Evolutionary conservation across 2,888 invertebrate genomes (phyloP).

Genomic region (Aphrophora alni): DNA sequence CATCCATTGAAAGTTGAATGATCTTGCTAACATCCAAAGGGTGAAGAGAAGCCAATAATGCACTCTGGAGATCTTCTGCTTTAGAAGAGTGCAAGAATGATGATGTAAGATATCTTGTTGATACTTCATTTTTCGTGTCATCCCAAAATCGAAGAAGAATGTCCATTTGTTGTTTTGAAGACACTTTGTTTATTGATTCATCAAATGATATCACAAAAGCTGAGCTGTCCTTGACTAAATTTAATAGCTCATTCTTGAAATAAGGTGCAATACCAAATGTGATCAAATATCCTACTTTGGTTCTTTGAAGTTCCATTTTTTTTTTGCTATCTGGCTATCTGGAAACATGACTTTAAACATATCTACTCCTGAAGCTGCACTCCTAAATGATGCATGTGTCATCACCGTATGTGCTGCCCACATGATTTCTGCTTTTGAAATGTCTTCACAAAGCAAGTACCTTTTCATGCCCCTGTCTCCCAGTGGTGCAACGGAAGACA

Average conservation of each 20-base stretch:
- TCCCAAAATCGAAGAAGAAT: no score
- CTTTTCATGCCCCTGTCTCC: conserved; percentile 11
- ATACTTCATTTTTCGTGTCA: no score
- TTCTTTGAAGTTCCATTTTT: conserved; percentile 19
- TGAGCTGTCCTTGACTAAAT: neutral
- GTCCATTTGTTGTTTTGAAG: no score
- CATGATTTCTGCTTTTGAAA: conserved; percentile 9
- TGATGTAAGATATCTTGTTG: no score
- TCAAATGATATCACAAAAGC: conserved; percentile 12
- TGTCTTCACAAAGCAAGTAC: neutral
- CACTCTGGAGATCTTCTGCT: no score
- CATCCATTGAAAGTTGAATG: no score
- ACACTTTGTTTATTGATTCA: conserved; percentile 6
- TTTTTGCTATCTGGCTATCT: neutral
- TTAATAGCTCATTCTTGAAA: conserved; percentile 3
- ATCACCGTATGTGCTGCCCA: conserved; percentile 4
- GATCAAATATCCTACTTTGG: conserved; percentile 3
- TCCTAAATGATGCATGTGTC: conserved; percentile 10
- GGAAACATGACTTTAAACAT: neutral
- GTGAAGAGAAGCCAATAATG: no score
- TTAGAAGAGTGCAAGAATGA: no score
- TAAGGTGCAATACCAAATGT: conserved; percentile 2
- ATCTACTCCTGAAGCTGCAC: conserved; percentile 9
- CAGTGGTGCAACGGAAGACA: neutral
- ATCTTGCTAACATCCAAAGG: no score